These are phyloP conservation scores for Carassius gibelio DNA, from an alignment of 2,113 vertebrate genomes.

Conservation along the genomic window DNA sequence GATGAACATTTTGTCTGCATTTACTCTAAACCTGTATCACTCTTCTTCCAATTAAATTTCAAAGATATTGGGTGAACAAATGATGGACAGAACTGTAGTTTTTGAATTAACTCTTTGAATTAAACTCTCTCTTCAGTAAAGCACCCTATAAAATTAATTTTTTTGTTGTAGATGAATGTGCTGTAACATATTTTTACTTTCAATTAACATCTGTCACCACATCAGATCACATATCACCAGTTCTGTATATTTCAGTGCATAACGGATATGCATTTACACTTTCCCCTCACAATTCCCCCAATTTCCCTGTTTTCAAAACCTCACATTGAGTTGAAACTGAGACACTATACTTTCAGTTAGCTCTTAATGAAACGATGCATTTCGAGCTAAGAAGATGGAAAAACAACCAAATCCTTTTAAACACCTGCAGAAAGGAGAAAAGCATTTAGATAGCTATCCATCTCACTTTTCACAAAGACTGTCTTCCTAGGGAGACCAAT, in stretches of 20 bases:
- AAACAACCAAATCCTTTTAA: slow-evolving; percentile 28
- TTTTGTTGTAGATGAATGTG: neutral
- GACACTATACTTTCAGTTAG: neutral
- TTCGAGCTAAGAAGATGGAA: neutral
- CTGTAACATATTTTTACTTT: neutral
- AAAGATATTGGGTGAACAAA: no score
- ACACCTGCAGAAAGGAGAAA: slow-evolving; percentile 16
- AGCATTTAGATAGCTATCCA: slow-evolving; percentile 38
- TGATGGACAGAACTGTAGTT: no score
- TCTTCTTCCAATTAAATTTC: no score
- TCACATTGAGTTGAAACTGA: neutral
- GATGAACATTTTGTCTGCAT: neutral
- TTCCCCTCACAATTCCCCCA: neutral
- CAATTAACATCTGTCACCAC: neutral
- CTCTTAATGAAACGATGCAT: slow-evolving; percentile 37
- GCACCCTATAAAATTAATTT: neutral
- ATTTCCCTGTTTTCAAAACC: neutral
- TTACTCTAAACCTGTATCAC: neutral
- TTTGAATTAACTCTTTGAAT: no score
- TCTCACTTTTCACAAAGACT: slow-evolving; percentile 43
- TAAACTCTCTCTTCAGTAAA: neutral
- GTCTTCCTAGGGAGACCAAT: neutral
- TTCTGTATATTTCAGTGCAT: neutral
- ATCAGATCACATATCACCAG: no score
- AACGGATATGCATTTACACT: neutral